A percentile compares a stretch with the other conserved stretches of the same genome.
Conservation (phyloP, 2,888 invertebrate species). For the Napeogenes sylphis region DNA sequence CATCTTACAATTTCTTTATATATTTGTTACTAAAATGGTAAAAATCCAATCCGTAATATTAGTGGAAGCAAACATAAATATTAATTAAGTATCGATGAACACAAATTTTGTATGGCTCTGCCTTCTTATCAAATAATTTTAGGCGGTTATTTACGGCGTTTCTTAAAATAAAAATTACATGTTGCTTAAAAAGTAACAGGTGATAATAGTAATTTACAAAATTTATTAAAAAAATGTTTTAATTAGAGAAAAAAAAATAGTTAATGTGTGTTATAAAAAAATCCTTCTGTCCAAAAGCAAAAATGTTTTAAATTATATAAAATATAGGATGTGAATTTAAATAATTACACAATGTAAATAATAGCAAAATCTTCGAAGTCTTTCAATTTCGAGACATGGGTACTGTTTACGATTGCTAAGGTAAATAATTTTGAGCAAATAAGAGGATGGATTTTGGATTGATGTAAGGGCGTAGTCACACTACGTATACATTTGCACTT, state of each 20-base stretch:
- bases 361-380: too few species aligned
- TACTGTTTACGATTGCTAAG: too few species aligned
- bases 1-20: too few species aligned
- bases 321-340: too few species aligned
- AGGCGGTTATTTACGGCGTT: conserved; percentile 31
- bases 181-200: conserved; percentile 13
- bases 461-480: conserved; percentile 1
- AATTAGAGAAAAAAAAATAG: too few species aligned
- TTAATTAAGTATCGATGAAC: conserved; percentile 28
- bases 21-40: too few species aligned
- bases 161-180: conserved; percentile 13
- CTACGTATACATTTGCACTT: conserved; percentile 1
- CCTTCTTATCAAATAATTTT: conserved; percentile 30
- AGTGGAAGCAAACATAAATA: conserved; percentile 17
- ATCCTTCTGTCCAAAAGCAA: too few species aligned
- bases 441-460: not conserved
- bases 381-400: not conserved
- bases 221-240: too few species aligned
- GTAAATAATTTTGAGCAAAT: not conserved
- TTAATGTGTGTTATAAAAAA: too few species aligned
- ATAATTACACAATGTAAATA: too few species aligned
- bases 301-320: too few species aligned
- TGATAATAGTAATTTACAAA: not conserved
- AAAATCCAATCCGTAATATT: not conserved
- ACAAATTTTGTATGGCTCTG: conserved; percentile 30